Conservation (phyloP, 2,797 vertebrate species). For the Bradypodion ventrale region DNA sequence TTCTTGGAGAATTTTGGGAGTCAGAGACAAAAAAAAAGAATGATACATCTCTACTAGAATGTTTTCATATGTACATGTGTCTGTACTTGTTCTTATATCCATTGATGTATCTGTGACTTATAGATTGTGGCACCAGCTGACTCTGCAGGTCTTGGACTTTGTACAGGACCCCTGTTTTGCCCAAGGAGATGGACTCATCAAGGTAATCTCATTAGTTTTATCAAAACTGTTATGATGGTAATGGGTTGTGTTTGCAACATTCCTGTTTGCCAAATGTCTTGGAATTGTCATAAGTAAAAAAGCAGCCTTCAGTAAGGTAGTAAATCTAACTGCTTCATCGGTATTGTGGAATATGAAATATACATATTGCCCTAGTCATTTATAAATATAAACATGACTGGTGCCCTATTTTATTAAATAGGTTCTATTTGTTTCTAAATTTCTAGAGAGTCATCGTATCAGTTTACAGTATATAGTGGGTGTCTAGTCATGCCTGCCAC, state of each 20-base stretch:
- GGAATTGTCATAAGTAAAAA: background rate
- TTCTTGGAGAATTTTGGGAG: background rate
- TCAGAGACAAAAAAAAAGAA: background rate
- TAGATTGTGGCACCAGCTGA: conserved; percentile 97
- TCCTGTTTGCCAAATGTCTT: background rate
- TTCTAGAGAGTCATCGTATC: background rate
- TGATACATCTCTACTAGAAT: background rate
- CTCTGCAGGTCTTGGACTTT: conserved; percentile 89
- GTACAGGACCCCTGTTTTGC: conserved; percentile 92
- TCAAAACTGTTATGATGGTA: accelerated
- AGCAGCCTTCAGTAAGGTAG: background rate
- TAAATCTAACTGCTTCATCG: background rate
- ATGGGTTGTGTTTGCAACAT: background rate
- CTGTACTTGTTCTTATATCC: background rate
- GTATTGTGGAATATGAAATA: background rate
- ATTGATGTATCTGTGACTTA: background rate
- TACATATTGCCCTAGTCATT: background rate
- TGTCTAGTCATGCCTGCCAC: too few relatives aligned
- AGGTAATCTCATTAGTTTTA: conserved; percentile 64
- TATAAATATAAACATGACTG: background rate
- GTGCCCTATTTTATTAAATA: background rate
- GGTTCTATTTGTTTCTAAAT: background rate
- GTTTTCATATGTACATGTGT: background rate
- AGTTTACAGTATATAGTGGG: too few relatives aligned
- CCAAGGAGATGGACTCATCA: conserved; percentile 89